Conservation (phyloP, 2,113 vertebrate species). For the Neotoma lepida region DNA sequence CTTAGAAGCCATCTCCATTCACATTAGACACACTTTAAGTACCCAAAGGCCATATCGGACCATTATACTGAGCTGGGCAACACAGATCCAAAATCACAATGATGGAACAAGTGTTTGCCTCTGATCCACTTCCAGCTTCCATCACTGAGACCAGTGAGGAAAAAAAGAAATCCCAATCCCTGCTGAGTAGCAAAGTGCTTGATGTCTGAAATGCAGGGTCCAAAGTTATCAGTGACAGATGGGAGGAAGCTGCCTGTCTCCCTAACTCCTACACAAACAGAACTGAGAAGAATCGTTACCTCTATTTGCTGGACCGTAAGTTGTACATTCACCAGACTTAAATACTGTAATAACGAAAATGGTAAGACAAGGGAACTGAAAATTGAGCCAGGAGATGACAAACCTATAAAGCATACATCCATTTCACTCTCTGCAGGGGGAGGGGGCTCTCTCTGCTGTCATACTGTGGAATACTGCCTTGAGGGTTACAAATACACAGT, state of each 20-base stretch:
- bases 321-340: neutral
- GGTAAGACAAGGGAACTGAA: conserved; percentile 61
- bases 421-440: neutral
- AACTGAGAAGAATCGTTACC: conserved; percentile 64
- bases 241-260: conserved; percentile 31
- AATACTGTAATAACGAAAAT: conserved; percentile 46
- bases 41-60: neutral
- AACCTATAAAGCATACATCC: neutral
- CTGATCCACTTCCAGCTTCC: neutral
- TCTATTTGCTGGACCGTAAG: neutral
- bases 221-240: neutral
- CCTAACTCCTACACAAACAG: neutral
- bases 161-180: neutral
- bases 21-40: neutral
- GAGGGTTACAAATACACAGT: neutral
- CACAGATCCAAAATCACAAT: neutral
- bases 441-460: neutral
- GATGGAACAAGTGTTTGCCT: neutral
- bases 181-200: neutral
- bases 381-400: neutral
- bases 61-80: neutral
- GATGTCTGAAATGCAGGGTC: neutral
- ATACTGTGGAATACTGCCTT: neutral
- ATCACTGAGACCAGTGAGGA: neutral
- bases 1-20: neutral